Percentiles rank a stretch among this genome's conserved stretches.
Conservation (phyloP, 23 tunicate species). For the Aplidium turbinatum region DNA sequence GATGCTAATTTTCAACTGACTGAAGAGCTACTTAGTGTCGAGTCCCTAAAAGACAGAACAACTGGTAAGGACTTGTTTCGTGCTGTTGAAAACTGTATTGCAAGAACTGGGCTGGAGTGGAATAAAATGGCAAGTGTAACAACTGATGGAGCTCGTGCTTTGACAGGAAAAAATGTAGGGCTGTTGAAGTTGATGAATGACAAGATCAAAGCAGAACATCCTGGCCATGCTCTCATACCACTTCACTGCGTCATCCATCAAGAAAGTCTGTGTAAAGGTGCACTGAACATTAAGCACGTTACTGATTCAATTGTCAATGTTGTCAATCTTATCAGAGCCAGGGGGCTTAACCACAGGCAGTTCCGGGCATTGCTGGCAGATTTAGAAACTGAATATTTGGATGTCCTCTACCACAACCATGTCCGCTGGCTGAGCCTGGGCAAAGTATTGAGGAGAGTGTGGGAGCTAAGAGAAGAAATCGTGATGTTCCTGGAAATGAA, state of each 20-base stretch:
- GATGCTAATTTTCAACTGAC: conserved; percentile 30
- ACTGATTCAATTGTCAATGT: conserved; percentile 23
- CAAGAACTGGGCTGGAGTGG: too few relatives aligned
- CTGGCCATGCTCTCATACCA: not conserved
- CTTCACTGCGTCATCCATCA: conserved; percentile 38
- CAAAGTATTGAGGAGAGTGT: conserved; percentile 32
- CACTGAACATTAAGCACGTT: conserved; percentile 38
- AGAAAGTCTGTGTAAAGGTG: conserved; percentile 33
- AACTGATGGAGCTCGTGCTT: conserved; percentile 41
- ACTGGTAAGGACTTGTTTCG: conserved; percentile 39
- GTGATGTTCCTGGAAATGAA: conserved; percentile 29
- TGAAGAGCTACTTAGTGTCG: conserved; percentile 27
- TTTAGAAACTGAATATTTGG: conserved; percentile 28
- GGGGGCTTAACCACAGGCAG: conserved; percentile 49
- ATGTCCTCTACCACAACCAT: conserved; percentile 46
- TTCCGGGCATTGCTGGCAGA: conserved; percentile 33
- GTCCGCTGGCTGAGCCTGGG: conserved; percentile 62
- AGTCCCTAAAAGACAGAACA: conserved; percentile 48
- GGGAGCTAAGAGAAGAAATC: conserved; percentile 35
- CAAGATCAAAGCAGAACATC: conserved; percentile 15
- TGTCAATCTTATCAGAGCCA: conserved; percentile 47
- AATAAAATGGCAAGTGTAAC: conserved; percentile 19
- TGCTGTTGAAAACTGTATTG: too few relatives aligned
- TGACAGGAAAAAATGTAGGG: conserved; percentile 45
- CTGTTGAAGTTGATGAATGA: conserved; percentile 20